These are phyloP conservation scores for Agrochola litura DNA, from an alignment of 2,888 invertebrate genomes.

Conservation along the genomic window DNA sequence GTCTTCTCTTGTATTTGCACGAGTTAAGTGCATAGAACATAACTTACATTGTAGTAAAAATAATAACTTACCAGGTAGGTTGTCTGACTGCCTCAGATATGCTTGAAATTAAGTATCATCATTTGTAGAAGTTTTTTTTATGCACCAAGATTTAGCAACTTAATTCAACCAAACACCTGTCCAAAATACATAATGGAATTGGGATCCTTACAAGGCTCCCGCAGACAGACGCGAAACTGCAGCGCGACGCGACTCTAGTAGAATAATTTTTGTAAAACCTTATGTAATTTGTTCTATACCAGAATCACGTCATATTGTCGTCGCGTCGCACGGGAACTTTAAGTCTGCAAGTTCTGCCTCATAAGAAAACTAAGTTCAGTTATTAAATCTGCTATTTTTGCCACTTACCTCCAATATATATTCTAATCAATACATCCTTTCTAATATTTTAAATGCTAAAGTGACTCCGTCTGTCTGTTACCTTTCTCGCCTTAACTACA, in stretches of 20 bases:
- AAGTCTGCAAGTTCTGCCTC: neutral
- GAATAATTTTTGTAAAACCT: too few relatives aligned
- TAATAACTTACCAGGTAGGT: neutral
- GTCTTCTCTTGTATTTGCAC: neutral
- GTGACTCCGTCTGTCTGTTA: neutral
- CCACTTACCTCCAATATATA: neutral
- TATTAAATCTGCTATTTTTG: neutral
- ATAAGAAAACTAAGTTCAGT: neutral
- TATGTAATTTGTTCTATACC: too few relatives aligned
- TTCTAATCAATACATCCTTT: neutral
- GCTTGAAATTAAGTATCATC: too few relatives aligned
- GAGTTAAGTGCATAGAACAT: neutral
- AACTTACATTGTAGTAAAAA: neutral
- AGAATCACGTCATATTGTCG: too few relatives aligned
- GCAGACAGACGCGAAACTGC: too few relatives aligned
- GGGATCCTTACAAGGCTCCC: too few relatives aligned
- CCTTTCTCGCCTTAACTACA: too few relatives aligned
- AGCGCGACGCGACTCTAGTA: too few relatives aligned
- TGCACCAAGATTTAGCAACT: neutral
- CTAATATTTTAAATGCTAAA: neutral
- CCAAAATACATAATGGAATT: too few relatives aligned
- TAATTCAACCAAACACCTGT: neutral
- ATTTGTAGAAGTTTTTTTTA: neutral
- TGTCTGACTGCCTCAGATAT: neutral
- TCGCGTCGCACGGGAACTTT: too few relatives aligned